Evolutionary conservation across 1,140 invertebrate species (phyloP), one percentile per base, ranked within the genome.

Genomic region (Pararge aegeria): DNA sequence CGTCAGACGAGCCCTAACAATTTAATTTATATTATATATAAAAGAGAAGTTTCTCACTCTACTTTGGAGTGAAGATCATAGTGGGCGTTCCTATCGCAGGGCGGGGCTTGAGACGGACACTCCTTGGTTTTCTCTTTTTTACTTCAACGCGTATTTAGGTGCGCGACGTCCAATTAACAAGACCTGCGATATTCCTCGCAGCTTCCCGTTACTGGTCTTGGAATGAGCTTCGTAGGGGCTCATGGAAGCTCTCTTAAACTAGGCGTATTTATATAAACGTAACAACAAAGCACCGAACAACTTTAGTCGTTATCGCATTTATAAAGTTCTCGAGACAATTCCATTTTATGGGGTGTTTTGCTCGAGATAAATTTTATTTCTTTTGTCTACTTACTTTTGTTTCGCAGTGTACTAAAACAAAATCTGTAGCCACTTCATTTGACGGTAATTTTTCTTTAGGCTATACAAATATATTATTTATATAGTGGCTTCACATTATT

Each of bases 281-380:
- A 79, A 80, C 58, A 86, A 87, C 83, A 89, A 83, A 87, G 83
- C 82, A 68, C 69, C 63, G 83, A 78, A 83, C 81, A 89, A 89
- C 81, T 89, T 89, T 62, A 73, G 84, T 75, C 84, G 84, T 89
- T 89, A 89, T 89, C 87, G 83, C 84, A 75, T 83, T 89, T 89
- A 89, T 87, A 89, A 89, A 89, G 75, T 87, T 80, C 80, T 80
- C 78, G 79, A 84, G 84, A 85, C 84, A 78, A 83, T 86, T 84
- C 74, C 76, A 65, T 87, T 89, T 89, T 87, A 89, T 87, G 73
- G 84, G 84, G 87, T 87, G 86, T 87, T 89, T 87, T 84, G 80
- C 72, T 78, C 66, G 70, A 87, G 80, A 89, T 89, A 85, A 80
- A 85, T 87, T 87, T 84, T 82, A 83, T 89, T 80, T 73, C 65